Conservation (phyloP, 2,888 invertebrate species). For the Arctia plantaginis region DNA sequence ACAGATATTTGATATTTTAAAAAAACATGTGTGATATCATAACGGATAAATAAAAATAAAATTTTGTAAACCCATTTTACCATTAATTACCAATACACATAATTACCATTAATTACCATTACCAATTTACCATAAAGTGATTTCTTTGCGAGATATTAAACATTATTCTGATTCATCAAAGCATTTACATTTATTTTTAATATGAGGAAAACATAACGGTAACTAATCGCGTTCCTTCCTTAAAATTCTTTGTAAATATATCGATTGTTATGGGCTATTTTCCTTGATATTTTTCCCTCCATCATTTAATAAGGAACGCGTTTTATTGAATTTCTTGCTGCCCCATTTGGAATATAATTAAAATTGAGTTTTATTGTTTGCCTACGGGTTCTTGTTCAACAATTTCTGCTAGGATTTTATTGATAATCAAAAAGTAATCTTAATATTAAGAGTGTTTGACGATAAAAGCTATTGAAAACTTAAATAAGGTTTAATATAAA, state of each 20-base stretch:
- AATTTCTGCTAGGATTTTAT: constrained; percentile 6
- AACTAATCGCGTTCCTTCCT: constrained; percentile 27
- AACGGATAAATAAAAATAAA: background rate
- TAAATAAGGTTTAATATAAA: background rate
- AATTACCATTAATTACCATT: too few relatives aligned
- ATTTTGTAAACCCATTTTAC: too few relatives aligned
- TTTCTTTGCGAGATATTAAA: constrained; percentile 15
- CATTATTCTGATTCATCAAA: too few relatives aligned
- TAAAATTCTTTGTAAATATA: constrained; percentile 26
- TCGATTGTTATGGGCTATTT: constrained; percentile 20
- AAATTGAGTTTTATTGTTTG: constrained; percentile 19
- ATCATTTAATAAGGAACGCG: constrained; percentile 26
- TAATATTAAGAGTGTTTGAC: background rate
- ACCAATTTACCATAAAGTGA: constrained; percentile 4
- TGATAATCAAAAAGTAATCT: constrained; percentile 1
- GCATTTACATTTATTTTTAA: constrained; percentile 26
- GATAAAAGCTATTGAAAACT: background rate
- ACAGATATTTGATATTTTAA: too few relatives aligned
- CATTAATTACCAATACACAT: too few relatives aligned
- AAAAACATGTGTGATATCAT: background rate
- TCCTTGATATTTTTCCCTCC: constrained; percentile 9
- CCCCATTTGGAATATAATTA: constrained; percentile 32
- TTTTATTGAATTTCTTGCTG: constrained; percentile 30
- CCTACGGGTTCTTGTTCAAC: constrained; percentile 6
- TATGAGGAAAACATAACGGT: constrained; percentile 19